These are phyloP conservation scores for Macrosiphum euphorbiae DNA, from an alignment of 2,888 invertebrate species.

Conservation along the genomic window DNA sequence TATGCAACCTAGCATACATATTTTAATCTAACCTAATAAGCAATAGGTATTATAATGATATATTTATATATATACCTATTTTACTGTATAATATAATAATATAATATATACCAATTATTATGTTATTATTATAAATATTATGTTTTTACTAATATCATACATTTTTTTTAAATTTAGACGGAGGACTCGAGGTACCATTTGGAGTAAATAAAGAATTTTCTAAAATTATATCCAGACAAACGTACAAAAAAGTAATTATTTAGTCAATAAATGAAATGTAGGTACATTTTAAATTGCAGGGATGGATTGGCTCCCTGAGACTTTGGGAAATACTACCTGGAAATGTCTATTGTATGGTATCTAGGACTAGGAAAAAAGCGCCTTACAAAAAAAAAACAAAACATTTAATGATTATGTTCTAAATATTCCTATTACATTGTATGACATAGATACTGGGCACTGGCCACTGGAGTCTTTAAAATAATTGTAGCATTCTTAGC, in stretches of 20 bases:
- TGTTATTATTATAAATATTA: too few species aligned
- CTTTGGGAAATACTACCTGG: neutral
- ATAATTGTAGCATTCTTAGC: neutral
- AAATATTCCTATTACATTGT: neutral
- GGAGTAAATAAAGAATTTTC: slow-evolving; percentile 42
- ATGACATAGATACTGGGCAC: neutral
- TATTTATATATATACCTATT: neutral
- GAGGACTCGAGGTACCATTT: slow-evolving; percentile 52
- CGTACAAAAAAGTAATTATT: slow-evolving; percentile 53
- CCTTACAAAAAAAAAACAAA: too few species aligned
- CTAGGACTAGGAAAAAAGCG: too few species aligned
- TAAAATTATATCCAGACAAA: slow-evolving; percentile 51
- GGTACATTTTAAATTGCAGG: neutral
- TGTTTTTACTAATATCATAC: neutral
- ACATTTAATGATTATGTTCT: too few species aligned
- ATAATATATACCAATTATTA: too few species aligned
- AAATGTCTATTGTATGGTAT: neutral
- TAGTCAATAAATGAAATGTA: neutral
- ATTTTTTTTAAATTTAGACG: slow-evolving; percentile 28
- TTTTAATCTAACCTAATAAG: neutral
- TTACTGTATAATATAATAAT: neutral
- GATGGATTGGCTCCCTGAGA: neutral
- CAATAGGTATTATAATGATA: neutral
- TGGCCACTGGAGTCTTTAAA: neutral
- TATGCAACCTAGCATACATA: too few species aligned